These are phyloP conservation scores for Presbytis comata DNA, from an alignment of 2,797 vertebrate genomes.

Conservation along the genomic window DNA sequence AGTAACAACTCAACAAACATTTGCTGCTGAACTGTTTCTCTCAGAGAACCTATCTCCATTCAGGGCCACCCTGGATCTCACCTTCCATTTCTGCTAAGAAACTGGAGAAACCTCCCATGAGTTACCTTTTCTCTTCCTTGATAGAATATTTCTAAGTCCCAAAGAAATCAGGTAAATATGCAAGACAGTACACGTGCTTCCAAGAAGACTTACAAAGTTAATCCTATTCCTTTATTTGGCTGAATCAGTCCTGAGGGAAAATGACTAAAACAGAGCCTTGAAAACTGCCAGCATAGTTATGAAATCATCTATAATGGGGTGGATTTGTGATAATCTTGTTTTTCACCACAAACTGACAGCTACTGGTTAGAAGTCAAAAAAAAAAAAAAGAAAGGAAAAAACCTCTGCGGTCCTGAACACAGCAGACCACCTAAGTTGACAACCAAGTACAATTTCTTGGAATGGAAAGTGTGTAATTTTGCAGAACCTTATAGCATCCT, in stretches of 20 bases:
- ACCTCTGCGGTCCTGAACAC: neutral
- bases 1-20: neutral
- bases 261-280: slow-evolving; percentile 74
- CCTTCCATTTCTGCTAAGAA: neutral
- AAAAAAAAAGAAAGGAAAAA: neutral
- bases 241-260: slow-evolving; percentile 70
- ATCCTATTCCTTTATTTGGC: slow-evolving; percentile 70
- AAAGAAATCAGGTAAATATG: slow-evolving; percentile 62
- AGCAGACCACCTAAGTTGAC: slow-evolving; percentile 47
- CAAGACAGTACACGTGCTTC: slow-evolving; percentile 46
- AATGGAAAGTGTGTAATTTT: neutral
- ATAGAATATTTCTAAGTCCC: slow-evolving; percentile 34
- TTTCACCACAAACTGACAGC: slow-evolving; percentile 67
- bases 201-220: slow-evolving; percentile 68
- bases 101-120: neutral
- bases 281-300: slow-evolving; percentile 66
- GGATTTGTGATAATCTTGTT: slow-evolving; percentile 76
- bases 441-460: neutral
- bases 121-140: slow-evolving; percentile 9
- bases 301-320: slow-evolving; percentile 72
- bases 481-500: neutral
- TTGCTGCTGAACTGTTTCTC: neutral
- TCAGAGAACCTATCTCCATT: neutral
- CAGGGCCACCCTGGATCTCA: neutral
- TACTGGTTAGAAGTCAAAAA: neutral